A percentile compares a stretch with the other conserved stretches of the same genome.
Conservation (phyloP, 1,140 invertebrate genomes). For the Dreissena rostriformis region DNA sequence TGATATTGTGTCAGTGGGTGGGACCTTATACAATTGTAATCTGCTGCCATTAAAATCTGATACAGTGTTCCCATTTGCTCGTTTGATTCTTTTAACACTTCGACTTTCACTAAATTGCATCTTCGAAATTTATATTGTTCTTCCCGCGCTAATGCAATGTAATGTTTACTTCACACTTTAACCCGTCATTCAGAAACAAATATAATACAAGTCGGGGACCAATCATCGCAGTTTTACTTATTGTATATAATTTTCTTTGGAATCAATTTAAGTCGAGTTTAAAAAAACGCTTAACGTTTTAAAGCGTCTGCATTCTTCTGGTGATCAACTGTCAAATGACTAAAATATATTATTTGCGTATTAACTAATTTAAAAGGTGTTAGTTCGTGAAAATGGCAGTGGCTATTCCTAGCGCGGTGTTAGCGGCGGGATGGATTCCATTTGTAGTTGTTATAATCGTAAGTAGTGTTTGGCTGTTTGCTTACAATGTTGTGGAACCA, state of each 20-base stretch:
- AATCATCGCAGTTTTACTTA: too few relatives aligned
- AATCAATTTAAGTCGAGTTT: too few relatives aligned
- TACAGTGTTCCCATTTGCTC: background rate
- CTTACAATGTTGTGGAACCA: background rate
- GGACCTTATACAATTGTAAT: constrained; percentile 87
- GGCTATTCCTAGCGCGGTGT: constrained; percentile 72
- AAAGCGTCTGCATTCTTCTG: background rate
- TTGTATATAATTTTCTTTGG: too few relatives aligned
- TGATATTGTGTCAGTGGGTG: constrained; percentile 89
- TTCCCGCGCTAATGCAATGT: too few relatives aligned
- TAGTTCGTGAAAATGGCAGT: constrained; percentile 45
- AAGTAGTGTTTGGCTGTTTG: constrained; percentile 52
- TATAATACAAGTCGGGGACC: too few relatives aligned
- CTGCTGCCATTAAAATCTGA: constrained; percentile 41
- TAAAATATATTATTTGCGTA: background rate
- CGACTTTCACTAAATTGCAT: background rate
- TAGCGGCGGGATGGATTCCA: constrained; percentile 78
- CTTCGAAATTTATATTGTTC: background rate
- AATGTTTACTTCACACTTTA: too few relatives aligned
- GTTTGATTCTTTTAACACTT: too few relatives aligned
- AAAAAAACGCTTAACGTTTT: too few relatives aligned
- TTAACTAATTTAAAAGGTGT: too few relatives aligned
- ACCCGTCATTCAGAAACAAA: too few relatives aligned
- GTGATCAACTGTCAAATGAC: background rate
- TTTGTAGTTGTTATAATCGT: constrained; percentile 79